Evolutionary conservation across 2,113 vertebrate species (phyloP).

Genomic region (Proterorhinus semilunaris): DNA sequence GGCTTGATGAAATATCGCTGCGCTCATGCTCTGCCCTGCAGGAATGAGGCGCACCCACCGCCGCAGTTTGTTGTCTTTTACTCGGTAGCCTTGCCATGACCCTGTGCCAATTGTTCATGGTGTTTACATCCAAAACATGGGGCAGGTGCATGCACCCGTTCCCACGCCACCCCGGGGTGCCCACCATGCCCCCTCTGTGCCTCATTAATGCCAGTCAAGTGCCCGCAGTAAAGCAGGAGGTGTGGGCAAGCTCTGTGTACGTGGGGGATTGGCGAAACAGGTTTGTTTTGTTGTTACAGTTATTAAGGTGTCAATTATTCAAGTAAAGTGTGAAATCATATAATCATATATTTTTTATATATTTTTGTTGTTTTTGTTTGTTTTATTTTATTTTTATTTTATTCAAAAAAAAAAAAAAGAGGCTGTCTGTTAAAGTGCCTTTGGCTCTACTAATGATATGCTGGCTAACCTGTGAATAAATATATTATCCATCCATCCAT

Average conservation of each 20-base stretch:
- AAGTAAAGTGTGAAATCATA: too few relatives aligned
- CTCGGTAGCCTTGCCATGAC: constrained; percentile 31
- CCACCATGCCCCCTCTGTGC: constrained; percentile 30
- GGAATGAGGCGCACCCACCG: constrained; percentile 5
- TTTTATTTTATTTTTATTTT: too few relatives aligned
- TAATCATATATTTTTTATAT: too few relatives aligned
- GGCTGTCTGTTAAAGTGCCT: too few relatives aligned
- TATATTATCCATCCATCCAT: too few relatives aligned
- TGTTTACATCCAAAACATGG: constrained; percentile 55
- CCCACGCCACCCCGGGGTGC: constrained; percentile 42
- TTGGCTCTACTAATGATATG: too few relatives aligned
- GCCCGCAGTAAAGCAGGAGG: constrained; percentile 16
- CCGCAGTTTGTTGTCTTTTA: constrained; percentile 12
- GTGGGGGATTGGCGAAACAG: too few relatives aligned
- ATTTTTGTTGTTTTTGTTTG: too few relatives aligned
- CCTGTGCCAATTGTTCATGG: constrained; percentile 29
- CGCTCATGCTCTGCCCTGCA: not conserved
- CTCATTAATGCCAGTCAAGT: constrained; percentile 11
- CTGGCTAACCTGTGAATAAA: too few relatives aligned
- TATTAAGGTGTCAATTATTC: too few relatives aligned
- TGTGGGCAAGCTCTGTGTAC: not conserved
- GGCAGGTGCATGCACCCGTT: constrained; percentile 49
- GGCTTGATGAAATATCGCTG: constrained; percentile 2
- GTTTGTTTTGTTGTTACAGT: too few relatives aligned
- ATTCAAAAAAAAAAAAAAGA: too few relatives aligned